Evolutionary conservation across 2,797 vertebrate species (phyloP).

Genomic region (Muraenolepis orangiensis): DNA sequence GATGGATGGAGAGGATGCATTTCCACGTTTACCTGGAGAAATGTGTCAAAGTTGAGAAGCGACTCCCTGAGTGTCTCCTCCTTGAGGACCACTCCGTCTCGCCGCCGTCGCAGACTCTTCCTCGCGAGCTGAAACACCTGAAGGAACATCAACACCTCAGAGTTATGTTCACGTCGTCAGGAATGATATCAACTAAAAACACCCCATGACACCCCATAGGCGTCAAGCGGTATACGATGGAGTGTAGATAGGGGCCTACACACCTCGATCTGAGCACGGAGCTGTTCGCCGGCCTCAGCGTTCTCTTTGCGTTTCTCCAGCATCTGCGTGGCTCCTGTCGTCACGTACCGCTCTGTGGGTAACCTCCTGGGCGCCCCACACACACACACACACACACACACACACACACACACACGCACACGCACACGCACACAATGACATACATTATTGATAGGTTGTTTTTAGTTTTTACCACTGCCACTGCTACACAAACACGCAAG

Average conservation of each 20-base stretch:
- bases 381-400: conserved; percentile 5
- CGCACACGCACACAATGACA: too few species aligned
- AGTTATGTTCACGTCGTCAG: too few species aligned
- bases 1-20: neutral
- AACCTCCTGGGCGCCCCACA: conserved; percentile 37
- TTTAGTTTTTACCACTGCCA: too few species aligned
- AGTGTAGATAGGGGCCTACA: too few species aligned
- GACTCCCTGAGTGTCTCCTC: conserved; percentile 57
- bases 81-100: conserved; percentile 56
- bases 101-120: conserved; percentile 51
- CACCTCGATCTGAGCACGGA: conserved; percentile 69
- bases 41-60: conserved; percentile 60
- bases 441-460: too few species aligned
- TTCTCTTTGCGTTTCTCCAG: conserved; percentile 68
- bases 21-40: conserved; percentile 72
- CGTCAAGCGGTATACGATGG: too few species aligned
- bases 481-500: too few species aligned
- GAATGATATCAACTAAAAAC: too few species aligned
- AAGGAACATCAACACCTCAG: too few species aligned
- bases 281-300: conserved; percentile 41
- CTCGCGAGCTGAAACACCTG: conserved; percentile 68
- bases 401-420: neutral
- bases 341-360: neutral
- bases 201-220: too few species aligned
- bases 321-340: conserved; percentile 34